Evolutionary conservation across 2,888 invertebrate genomes (phyloP).

Genomic region (Sesia bembeciformis): DNA sequence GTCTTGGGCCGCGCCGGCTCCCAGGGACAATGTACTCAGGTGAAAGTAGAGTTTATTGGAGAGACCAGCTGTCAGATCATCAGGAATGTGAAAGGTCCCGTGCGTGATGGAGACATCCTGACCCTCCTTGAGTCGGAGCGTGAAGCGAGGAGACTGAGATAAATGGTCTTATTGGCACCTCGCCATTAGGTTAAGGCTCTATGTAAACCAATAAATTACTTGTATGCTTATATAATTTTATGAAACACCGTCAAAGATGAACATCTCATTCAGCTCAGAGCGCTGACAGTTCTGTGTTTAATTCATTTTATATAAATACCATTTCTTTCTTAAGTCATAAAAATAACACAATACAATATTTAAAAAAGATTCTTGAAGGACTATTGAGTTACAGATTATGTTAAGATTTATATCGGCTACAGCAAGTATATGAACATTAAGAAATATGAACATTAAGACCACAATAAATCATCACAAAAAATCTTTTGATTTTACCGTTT

Average conservation of each 20-base stretch:
- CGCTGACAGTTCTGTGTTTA: too few relatives aligned
- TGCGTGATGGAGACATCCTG: slow-evolving; percentile 98
- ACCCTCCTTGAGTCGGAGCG: slow-evolving; percentile 99
- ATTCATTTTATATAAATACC: too few relatives aligned
- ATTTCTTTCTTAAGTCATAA: too few relatives aligned
- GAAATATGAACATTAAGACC: too few relatives aligned
- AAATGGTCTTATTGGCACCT: slow-evolving; percentile 36
- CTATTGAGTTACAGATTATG: too few relatives aligned
- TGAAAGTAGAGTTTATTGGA: slow-evolving; percentile 97
- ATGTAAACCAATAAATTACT: neutral
- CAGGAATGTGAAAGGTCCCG: slow-evolving; percentile 99
- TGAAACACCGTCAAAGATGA: slow-evolving; percentile 42
- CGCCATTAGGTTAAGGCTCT: slow-evolving; percentile 48
- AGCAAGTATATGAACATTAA: too few relatives aligned
- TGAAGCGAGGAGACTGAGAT: slow-evolving; percentile 98
- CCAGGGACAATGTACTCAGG: slow-evolving; percentile 99
- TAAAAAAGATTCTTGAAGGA: too few relatives aligned
- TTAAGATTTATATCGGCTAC: too few relatives aligned
- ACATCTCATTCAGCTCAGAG: slow-evolving; percentile 26
- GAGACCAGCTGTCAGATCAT: slow-evolving; percentile 98
- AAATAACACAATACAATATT: too few relatives aligned
- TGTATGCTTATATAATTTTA: neutral
- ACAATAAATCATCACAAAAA: too few relatives aligned
- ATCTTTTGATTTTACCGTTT: too few relatives aligned
- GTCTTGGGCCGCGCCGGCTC: slow-evolving; percentile 99